phyloP scores from a whole-genome alignment of 2,113 vertebrate species.

The Himantopus leucocephalus region DNA sequence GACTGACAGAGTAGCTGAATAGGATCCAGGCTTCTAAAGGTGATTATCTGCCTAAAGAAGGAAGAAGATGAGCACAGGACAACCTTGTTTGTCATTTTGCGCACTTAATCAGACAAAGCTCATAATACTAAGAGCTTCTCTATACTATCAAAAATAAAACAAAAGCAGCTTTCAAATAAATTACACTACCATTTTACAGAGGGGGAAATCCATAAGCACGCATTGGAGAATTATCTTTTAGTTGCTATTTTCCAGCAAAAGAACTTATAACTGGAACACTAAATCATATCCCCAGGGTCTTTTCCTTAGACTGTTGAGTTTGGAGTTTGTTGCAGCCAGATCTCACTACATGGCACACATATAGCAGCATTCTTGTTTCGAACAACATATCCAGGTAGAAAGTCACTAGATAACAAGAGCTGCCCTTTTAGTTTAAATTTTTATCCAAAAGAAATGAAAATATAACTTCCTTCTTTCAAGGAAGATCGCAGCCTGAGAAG shows the following conservation, averaged over 20 bases:
- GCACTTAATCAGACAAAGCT: conserved; percentile 78
- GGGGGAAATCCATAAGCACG: neutral
- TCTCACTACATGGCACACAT: rapidly evolving
- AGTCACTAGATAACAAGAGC: neutral
- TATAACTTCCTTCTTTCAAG: neutral
- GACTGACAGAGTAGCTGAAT: conserved; percentile 76
- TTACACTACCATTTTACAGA: conserved; percentile 36
- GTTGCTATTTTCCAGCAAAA: neutral
- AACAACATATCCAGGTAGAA: neutral
- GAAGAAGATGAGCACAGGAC: conserved; percentile 78
- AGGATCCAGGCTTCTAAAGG: conserved; percentile 80
- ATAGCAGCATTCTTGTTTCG: neutral
- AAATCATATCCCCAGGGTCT: neutral
- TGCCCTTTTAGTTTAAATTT: neutral
- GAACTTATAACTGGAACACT: neutral
- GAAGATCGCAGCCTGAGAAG: neutral
- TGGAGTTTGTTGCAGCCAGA: neutral
- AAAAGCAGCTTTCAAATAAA: conserved; percentile 73
- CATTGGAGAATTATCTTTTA: neutral
- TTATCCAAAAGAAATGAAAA: neutral
- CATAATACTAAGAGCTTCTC: conserved; percentile 72
- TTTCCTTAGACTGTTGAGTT: neutral
- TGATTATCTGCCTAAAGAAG: conserved; percentile 88
- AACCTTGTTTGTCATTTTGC: conserved; percentile 82
- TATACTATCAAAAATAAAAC: conserved; percentile 77